Evolutionary conservation across 1,140 invertebrate species (phyloP), one percentile per base, ranked within the genome.

Genomic region (Himalopsyche phryganea): DNA sequence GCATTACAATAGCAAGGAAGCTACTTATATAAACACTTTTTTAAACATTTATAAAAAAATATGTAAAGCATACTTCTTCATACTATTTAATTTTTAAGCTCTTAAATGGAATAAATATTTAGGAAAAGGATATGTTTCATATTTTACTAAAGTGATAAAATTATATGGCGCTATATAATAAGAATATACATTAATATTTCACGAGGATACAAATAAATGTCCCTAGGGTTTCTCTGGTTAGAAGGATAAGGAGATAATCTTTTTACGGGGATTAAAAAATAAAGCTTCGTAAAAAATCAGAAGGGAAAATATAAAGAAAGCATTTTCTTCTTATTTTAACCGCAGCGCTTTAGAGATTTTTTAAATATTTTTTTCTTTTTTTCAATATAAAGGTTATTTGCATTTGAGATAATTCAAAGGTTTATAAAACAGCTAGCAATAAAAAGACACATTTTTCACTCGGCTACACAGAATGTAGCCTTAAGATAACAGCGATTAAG

Each of bases 231-330:
- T 20, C 50, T 53, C 54, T 50, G 52, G 53, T 33, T n/a, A 19
- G 45, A 15, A 38, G 40, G 50, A 63, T 58, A 63, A 63, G 52
- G 53, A 45, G 61, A 63, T 63, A 63, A 63, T 62, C 61, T 59
- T 58, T 63, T 63, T 63, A 63, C 61, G 52, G 55, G 55, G 61
- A 63, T 63, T 63, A 63, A 63, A 58, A 58, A 63, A 63, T 63
- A 53, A 58, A 47, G 45, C 50, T 28, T 55, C 18, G 18, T 13
- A 19, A 42, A 49, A 50, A 53, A 61, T 57, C 60, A 61, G 28
- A 46, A 56, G 40, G 49, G 60, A 61, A 35, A 49, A 19, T 23
- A 17, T 41, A 36, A 49, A 48, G 51, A 42, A 48, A 54, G 52
- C 50, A 42, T 33, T 62, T 63, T 63, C 17, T 45, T 45, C 17